Conservation (phyloP, 2,888 invertebrate genomes). For the Drosophila colorata region DNA sequence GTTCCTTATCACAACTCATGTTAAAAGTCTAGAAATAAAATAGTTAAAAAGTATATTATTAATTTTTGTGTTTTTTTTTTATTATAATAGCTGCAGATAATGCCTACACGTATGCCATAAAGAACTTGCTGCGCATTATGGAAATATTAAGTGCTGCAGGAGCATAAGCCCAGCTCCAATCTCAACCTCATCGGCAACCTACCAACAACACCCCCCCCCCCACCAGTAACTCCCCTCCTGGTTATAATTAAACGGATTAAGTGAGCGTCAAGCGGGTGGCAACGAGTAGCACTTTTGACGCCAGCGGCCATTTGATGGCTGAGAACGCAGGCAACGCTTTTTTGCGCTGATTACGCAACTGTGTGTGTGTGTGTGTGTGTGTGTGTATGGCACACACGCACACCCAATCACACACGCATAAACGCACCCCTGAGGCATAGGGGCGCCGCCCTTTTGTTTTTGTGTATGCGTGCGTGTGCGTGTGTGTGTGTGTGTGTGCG, state of each 20-base stretch:
- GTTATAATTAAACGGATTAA: slow-evolving; percentile 63
- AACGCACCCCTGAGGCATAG: slow-evolving; percentile 51
- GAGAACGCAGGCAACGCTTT: slow-evolving; percentile 38
- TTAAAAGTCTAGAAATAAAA: not conserved
- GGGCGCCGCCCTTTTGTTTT: slow-evolving; percentile 22
- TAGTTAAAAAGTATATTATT: not conserved
- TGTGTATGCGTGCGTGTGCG: not conserved
- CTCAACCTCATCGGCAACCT: not conserved
- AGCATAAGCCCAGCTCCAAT: slow-evolving; percentile 4
- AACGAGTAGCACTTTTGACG: slow-evolving; percentile 62
- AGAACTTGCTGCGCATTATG: slow-evolving; percentile 23
- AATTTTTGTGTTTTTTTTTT: not conserved
- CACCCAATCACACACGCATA: slow-evolving; percentile 47
- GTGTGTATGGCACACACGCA: slow-evolving; percentile 24
- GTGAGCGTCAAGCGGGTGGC: slow-evolving; percentile 52
- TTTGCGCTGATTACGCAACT: slow-evolving; percentile 54
- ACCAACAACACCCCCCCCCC: not conserved
- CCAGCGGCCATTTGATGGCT: slow-evolving; percentile 62
- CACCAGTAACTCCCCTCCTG: not conserved
- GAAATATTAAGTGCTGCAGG: slow-evolving; percentile 17
- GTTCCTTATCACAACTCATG: not conserved
- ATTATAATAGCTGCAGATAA: slow-evolving; percentile 33
- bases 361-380: slow-evolving; percentile 28
- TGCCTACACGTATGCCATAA: slow-evolving; percentile 27
- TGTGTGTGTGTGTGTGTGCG: slow-evolving; percentile 11